Percentiles rank a stretch among this genome's conserved stretches.
These are phyloP conservation scores for Arothron firmamentum DNA, from an alignment of 2,113 vertebrate genomes.

Conservation along the genomic window DNA sequence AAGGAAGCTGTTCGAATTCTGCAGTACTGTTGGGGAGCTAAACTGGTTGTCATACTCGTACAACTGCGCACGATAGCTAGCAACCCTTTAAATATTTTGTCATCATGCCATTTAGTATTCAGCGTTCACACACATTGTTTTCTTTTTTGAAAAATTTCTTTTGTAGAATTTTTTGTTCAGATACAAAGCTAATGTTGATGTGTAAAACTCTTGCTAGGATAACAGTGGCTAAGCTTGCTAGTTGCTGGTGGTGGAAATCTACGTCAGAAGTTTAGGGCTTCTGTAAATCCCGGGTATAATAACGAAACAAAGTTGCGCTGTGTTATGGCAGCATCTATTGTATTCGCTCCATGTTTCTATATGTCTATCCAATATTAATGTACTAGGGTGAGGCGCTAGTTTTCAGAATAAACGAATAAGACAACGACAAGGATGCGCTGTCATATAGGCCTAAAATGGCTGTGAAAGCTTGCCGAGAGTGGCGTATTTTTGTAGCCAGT, in stretches of 20 bases:
- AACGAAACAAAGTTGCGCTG: slow-evolving; percentile 10
- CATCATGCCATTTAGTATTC: background rate
- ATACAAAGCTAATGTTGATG: background rate
- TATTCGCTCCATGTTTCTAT: background rate
- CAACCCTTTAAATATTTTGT: background rate
- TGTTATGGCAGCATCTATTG: background rate
- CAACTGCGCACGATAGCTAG: slow-evolving; percentile 61
- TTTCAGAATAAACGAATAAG: slow-evolving; percentile 63
- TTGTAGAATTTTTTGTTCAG: background rate
- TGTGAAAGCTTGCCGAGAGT: slow-evolving; percentile 66
- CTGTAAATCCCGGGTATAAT: slow-evolving; percentile 42
- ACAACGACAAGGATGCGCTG: slow-evolving; percentile 70
- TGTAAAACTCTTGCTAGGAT: background rate
- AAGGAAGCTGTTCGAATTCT: slow-evolving; percentile 2
- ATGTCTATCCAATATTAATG: slow-evolving; percentile 13
- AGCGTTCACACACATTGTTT: background rate
- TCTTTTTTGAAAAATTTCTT: background rate
- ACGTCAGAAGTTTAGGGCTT: slow-evolving; percentile 69
- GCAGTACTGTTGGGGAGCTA: slow-evolving; percentile 3
- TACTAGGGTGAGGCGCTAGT: slow-evolving; percentile 35
- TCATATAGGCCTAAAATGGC: slow-evolving; percentile 73
- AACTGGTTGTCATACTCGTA: slow-evolving; percentile 58
- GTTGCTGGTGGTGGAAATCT: slow-evolving; percentile 54
- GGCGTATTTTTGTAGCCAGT: slow-evolving; percentile 68
- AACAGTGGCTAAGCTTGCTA: slow-evolving; percentile 62